Percentiles rank a stretch among this genome's conserved stretches.
Conservation (phyloP, 1,140 invertebrate genomes). For the Cataglyphis hispanica region DNA sequence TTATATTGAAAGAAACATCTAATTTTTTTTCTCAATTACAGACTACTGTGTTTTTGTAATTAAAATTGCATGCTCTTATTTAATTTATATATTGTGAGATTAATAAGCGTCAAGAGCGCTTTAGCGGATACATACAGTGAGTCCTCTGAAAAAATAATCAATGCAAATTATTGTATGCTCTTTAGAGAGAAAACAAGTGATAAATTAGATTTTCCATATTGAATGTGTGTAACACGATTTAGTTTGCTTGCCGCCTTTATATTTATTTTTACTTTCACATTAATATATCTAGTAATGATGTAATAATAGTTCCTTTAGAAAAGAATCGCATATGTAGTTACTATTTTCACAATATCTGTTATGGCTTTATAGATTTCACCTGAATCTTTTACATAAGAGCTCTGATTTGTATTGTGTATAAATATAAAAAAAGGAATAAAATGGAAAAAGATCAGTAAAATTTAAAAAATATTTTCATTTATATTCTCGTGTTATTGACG, state of each 20-base stretch:
- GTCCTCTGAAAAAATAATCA: neutral
- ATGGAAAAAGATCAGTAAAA: neutral
- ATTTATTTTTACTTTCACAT: constrained; percentile 31
- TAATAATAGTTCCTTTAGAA: constrained; percentile 10
- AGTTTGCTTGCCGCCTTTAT: constrained; percentile 35
- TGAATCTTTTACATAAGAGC: neutral
- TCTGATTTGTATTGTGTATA: constrained; percentile 3
- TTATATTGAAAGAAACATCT: neutral
- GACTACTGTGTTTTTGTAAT: neutral
- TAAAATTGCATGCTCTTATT: neutral
- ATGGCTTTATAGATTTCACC: constrained; percentile 11
- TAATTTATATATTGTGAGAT: neutral
- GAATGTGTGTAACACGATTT: constrained; percentile 21
- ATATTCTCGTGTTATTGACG: neutral
- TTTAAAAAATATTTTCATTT: neutral
- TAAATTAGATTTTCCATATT: constrained; percentile 20
- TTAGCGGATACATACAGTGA: constrained; percentile 9
- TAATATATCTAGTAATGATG: constrained; percentile 11
- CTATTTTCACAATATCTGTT: neutral
- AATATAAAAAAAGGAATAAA: neutral
- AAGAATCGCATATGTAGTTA: neutral
- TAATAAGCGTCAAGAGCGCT: neutral
- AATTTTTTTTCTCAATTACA: neutral
- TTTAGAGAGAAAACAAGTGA: constrained; percentile 32
- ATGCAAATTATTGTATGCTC: constrained; percentile 25